Evolutionary conservation across 1,140 invertebrate genomes (phyloP).

Genomic region (Sinella curviseta): DNA sequence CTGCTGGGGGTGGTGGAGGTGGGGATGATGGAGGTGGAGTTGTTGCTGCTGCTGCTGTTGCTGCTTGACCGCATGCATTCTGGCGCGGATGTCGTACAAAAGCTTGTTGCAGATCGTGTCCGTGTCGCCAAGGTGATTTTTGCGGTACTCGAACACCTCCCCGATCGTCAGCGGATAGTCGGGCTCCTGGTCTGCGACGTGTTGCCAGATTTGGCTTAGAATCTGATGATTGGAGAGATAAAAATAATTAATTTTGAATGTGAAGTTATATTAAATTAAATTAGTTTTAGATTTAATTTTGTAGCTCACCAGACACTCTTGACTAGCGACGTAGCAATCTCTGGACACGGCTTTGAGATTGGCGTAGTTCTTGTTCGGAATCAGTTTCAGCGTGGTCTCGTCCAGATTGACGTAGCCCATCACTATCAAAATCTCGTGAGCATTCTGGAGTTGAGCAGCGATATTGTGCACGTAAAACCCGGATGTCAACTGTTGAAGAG

Average conservation of each 20-base stretch:
- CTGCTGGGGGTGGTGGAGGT: neutral
- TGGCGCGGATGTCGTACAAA: conserved; percentile 32
- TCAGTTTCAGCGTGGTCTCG: conserved; percentile 59
- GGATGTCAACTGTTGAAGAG: conserved; percentile 81
- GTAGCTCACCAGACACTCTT: conserved; percentile 74
- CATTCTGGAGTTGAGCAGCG: conserved; percentile 72
- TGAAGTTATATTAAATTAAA: neutral
- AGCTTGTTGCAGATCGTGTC: conserved; percentile 52
- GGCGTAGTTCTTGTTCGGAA: conserved; percentile 75
- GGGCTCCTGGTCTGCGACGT: conserved; percentile 33
- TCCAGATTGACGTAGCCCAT: conserved; percentile 75
- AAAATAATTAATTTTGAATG: neutral
- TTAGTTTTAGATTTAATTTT: neutral
- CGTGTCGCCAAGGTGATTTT: conserved; percentile 63
- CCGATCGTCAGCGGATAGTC: conserved; percentile 62
- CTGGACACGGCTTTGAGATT: conserved; percentile 73
- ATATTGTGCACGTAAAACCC: conserved; percentile 85
- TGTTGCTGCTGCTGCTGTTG: conserved; percentile 34
- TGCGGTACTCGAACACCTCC: conserved; percentile 67
- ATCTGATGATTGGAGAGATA: conserved; percentile 28
- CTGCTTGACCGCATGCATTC: conserved; percentile 38
- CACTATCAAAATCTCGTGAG: conserved; percentile 71
- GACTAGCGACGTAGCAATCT: conserved; percentile 82
- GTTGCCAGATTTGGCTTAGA: conserved; percentile 40
- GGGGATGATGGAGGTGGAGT: neutral